Evolutionary conservation across 2,113 vertebrate species (phyloP).

Genomic region (Salvelinus sp.): DNA sequence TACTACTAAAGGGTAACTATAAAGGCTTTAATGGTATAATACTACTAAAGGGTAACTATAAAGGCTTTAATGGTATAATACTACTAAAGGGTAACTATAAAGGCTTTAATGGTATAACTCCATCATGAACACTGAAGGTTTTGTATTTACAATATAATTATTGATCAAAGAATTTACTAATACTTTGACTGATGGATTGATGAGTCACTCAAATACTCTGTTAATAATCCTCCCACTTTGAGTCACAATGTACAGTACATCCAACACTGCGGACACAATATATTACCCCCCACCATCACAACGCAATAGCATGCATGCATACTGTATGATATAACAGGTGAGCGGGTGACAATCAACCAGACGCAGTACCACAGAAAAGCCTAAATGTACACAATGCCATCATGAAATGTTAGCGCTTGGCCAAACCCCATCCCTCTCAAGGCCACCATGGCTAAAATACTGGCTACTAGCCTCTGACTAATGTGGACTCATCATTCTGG

Average conservation of each 20-base stretch:
- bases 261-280: no score
- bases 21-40: no score
- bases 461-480: constrained; percentile 57
- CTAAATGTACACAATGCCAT: not conserved
- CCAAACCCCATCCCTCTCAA: constrained; percentile 32
- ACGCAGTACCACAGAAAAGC: not conserved
- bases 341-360: not conserved
- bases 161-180: not conserved
- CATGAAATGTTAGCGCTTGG: constrained; percentile 12
- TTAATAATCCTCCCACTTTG: no score
- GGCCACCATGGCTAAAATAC: constrained; percentile 13
- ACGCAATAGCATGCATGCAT: constrained; percentile 25
- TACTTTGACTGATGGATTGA: not conserved
- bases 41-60: no score
- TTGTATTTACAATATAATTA: not conserved
- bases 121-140: not conserved
- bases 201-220: no score
- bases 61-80: constrained; percentile 3
- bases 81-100: not conserved
- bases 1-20: no score
- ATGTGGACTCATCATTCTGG: constrained; percentile 64
- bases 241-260: no score
- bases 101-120: not conserved
- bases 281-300: not conserved
- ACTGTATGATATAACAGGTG: not conserved